Evolutionary conservation across 2,113 vertebrate genomes (phyloP).

Genomic region (Notarius quadriscutis): DNA sequence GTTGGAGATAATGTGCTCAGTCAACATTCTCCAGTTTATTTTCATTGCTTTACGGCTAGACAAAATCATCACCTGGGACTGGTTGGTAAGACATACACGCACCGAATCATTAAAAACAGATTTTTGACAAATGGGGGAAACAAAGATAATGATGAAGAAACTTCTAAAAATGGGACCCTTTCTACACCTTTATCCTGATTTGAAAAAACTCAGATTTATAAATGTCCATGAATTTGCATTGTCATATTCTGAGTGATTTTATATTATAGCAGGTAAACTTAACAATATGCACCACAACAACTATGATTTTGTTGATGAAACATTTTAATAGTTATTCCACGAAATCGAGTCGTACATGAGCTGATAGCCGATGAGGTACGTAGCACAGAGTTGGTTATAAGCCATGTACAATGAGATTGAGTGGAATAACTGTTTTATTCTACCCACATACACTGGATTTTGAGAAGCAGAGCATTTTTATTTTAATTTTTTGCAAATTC

Average conservation of each 20-base stretch:
- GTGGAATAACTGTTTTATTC: no score
- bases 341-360: no score
- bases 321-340: not conserved
- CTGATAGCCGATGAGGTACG: no score
- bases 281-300: not conserved
- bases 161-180: not conserved
- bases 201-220: not conserved
- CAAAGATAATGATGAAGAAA: not conserved
- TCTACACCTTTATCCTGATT: not conserved
- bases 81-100: conserved; percentile 82
- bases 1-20: conserved; percentile 98
- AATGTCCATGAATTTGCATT: not conserved
- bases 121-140: not conserved
- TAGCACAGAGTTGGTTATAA: no score
- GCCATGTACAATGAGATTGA: no score
- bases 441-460: no score
- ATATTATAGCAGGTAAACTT: not conserved
- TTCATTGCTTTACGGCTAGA: conserved; percentile 97
- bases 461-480: no score
- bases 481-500: no score
- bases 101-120: not conserved
- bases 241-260: not conserved
- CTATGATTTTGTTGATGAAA: not conserved
- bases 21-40: conserved; percentile 99
- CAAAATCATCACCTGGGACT: conserved; percentile 93